Percentiles rank a stretch among this genome's conserved stretches.
Conservation (phyloP, 2,888 invertebrate species). For the Drosophila cognata region DNA sequence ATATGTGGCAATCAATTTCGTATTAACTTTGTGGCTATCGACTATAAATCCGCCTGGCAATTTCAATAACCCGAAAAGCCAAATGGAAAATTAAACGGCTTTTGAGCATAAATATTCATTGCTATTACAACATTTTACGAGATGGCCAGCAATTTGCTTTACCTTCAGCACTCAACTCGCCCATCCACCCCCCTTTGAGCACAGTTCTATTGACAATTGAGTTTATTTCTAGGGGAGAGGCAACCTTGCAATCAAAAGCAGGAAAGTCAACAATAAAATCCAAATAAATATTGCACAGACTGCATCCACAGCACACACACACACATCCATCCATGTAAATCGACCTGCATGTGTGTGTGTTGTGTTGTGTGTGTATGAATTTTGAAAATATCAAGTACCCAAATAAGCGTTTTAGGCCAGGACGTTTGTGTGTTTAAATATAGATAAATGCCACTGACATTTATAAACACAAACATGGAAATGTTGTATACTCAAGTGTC, state of each 20-base stretch:
- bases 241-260: slow-evolving; percentile 65
- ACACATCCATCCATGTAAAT: not conserved
- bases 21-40: slow-evolving; percentile 65
- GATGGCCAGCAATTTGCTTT: slow-evolving; percentile 53
- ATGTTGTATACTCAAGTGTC: slow-evolving; percentile 49
- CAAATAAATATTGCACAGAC: slow-evolving; percentile 64
- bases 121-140: slow-evolving; percentile 69
- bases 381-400: slow-evolving; percentile 75
- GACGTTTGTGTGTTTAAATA: slow-evolving; percentile 71
- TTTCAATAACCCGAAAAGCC: slow-evolving; percentile 73
- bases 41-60: slow-evolving; percentile 61
- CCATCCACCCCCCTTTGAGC: not conserved
- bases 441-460: slow-evolving; percentile 76
- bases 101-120: slow-evolving; percentile 74
- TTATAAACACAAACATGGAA: slow-evolving; percentile 37
- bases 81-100: slow-evolving; percentile 73
- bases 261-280: slow-evolving; percentile 70
- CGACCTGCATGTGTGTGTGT: slow-evolving; percentile 1
- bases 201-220: slow-evolving; percentile 43
- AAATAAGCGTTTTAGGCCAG: slow-evolving; percentile 69
- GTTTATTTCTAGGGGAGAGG: slow-evolving; percentile 36
- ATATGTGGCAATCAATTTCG: slow-evolving; percentile 69
- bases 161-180: not conserved
- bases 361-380: slow-evolving; percentile 28
- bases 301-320: slow-evolving; percentile 17